phyloP scores from a whole-genome alignment of 2,113 vertebrate genomes.

The Ceyx cyanopectus region DNA sequence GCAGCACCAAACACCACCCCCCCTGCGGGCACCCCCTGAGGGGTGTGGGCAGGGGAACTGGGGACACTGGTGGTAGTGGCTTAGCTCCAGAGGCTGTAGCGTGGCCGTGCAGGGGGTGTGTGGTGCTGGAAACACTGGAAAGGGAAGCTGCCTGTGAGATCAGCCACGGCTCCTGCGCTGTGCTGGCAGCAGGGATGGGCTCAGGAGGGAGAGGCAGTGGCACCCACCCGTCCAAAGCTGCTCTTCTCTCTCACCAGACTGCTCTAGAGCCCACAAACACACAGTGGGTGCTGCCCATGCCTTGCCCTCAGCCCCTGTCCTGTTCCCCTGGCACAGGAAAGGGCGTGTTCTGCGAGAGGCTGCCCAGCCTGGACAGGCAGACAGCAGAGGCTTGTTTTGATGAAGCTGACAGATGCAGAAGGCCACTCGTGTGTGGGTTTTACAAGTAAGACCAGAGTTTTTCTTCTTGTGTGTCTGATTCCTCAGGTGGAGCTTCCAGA shows the following conservation, averaged over 20 bases:
- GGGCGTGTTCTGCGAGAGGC: conserved; percentile 59
- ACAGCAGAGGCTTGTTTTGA: conserved; percentile 44
- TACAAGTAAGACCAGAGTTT: conserved; percentile 56
- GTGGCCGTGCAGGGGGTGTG: rapidly evolving
- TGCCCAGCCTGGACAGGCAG: conserved; percentile 39
- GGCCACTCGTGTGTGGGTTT: conserved; percentile 53
- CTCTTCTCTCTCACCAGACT: not conserved
- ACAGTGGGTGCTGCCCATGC: no score
- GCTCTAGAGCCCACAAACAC: no score
- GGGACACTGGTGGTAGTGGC: no score
- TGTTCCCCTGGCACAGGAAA: conserved; percentile 4
- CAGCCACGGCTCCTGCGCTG: not conserved
- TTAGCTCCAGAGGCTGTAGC: not conserved
- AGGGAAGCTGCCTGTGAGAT: no score
- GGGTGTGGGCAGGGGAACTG: not conserved
- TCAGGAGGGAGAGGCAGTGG: not conserved
- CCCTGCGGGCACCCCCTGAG: not conserved
- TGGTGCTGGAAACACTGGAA: not conserved
- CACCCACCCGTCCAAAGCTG: not conserved
- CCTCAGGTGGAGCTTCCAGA: not conserved
- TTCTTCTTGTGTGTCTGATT: not conserved
- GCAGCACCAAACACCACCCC: no score
- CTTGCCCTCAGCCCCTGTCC: not conserved
- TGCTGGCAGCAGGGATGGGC: not conserved
- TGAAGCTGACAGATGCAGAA: conserved; percentile 46